Evolutionary conservation across 2,797 vertebrate species (phyloP), one percentile per base, ranked within the genome.

Genomic region (Anniella stebbinsi): DNA sequence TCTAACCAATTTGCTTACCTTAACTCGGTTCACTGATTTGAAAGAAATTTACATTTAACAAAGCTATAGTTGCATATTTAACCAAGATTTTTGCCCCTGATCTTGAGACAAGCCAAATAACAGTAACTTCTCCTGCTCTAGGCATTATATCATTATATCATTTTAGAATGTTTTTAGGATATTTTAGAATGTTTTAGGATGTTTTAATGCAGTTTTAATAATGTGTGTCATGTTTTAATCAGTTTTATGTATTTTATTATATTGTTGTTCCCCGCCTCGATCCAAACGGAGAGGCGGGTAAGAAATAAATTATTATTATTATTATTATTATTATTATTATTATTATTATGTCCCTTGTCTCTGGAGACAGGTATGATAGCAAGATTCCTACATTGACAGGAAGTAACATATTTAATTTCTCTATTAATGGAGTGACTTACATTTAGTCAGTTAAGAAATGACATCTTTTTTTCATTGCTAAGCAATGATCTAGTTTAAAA

Each of bases 381-480:
- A 88, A 91, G 33, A 25, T 66, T 86, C 77, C 63, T 76, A 11
- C 25, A 88, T 92, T 94, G 92, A 82, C 72, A 0, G 75, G 78
- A 81, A 89, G 87, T 93, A 91, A 84, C 88, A 66, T 93, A 93
- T 95, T 95, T 94, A 85, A 60, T 95, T 91, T 90, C 94, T 93
- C 75, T 36, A 0, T 92, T 92, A 92, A 91, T 91, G 0, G 60
- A 93, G 89, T 93, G 88, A 76, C 78, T 87, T 0, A 1, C 0
- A 1, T 86, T 93, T 82, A 87, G 78, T 81, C 91, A 41, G 90
- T 57, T 54, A 93, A 93, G 73, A 95, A 93, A 95, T 92, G 67
- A 38, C 78, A 70, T 82, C 88, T 95, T 96, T 95, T 93, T 95
- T 90, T 95, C 85, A 86, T 83, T 88, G 93, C 69, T 23, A 60